These are phyloP conservation scores for Loripinus fragilis DNA, from an alignment of 2,888 invertebrate genomes.

Conservation along the genomic window DNA sequence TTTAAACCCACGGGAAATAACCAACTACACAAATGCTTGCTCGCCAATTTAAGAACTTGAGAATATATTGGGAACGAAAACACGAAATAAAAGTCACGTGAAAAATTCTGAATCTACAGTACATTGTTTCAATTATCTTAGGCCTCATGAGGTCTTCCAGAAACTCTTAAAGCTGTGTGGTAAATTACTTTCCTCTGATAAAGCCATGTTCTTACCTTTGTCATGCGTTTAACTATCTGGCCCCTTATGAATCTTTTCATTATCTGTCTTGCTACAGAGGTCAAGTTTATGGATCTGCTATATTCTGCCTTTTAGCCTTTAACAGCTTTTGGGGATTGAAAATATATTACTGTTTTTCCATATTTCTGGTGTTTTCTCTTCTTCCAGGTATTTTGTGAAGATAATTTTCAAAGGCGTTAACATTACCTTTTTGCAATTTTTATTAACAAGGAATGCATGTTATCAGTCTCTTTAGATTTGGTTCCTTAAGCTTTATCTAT, in stretches of 20 bases:
- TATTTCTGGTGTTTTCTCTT: neutral
- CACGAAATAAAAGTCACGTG: too few species aligned
- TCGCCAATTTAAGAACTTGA: too few species aligned
- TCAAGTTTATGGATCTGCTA: neutral
- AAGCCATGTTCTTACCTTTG: neutral
- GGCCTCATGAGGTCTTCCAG: constrained; percentile 20
- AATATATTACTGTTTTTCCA: neutral
- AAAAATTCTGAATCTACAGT: too few species aligned
- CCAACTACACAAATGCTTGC: too few species aligned
- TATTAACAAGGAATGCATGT: neutral
- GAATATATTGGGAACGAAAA: too few species aligned
- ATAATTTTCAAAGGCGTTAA: neutral
- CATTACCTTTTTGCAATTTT: neutral
- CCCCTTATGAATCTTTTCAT: neutral
- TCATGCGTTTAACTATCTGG: neutral
- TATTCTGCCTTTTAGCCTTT: neutral
- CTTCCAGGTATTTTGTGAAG: neutral
- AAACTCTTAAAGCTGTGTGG: constrained; percentile 22
- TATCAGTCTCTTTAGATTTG: neutral
- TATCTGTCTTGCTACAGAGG: neutral
- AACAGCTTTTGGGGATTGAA: neutral
- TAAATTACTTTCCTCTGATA: constrained; percentile 13
- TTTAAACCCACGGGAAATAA: too few species aligned
- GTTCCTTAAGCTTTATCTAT: neutral
- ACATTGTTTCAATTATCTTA: constrained; percentile 22